Percentiles rank a stretch among this genome's conserved stretches.
These are phyloP conservation scores for Hoplodrina blanda DNA, from an alignment of 2,888 invertebrate genomes.

Conservation along the genomic window DNA sequence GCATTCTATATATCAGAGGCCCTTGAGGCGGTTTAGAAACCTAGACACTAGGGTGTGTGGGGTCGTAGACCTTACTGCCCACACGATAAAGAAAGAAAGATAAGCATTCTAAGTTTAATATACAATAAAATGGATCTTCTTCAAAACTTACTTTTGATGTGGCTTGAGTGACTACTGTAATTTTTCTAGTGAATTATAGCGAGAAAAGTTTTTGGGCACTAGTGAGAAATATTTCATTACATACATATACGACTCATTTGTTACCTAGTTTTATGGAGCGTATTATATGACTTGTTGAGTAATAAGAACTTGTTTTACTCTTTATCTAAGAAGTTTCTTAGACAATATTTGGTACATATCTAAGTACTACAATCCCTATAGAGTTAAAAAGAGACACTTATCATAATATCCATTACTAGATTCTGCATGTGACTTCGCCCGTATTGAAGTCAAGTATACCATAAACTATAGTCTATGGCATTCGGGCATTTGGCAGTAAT, in stretches of 20 bases:
- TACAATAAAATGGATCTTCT: constrained; percentile 17
- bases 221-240: constrained; percentile 33
- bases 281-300: neutral
- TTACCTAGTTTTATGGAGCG: constrained; percentile 14
- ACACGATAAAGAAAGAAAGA: too few species aligned
- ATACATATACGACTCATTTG: constrained; percentile 11
- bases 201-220: constrained; percentile 36
- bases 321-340: neutral
- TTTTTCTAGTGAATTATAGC: constrained; percentile 41
- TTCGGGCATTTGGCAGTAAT: too few species aligned
- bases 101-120: too few species aligned
- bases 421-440: neutral
- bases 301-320: neutral
- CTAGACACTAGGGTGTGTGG: too few species aligned
- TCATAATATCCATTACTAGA: neutral
- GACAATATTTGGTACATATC: neutral
- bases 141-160: neutral
- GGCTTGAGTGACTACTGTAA: constrained; percentile 30
- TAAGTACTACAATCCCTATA: neutral
- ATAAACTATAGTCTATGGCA: too few species aligned
- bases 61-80: too few species aligned
- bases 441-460: too few species aligned
- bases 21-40: too few species aligned
- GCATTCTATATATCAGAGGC: too few species aligned
- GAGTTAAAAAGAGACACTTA: neutral